Evolutionary conservation across 2,113 vertebrate species (phyloP).

Genomic region (Chrysochloris asiatica): DNA sequence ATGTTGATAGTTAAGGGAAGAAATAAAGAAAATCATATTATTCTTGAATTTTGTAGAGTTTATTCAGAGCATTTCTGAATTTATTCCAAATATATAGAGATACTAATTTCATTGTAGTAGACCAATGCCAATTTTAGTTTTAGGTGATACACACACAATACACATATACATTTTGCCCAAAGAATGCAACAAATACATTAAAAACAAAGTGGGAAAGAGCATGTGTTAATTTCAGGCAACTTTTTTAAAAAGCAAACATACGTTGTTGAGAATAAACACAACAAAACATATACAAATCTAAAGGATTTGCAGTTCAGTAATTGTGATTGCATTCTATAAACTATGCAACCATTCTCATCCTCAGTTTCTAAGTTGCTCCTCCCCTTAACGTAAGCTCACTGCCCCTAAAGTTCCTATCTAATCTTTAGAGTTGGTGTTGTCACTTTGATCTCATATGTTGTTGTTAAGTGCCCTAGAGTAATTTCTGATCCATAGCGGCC

Average conservation of each 20-base stretch:
- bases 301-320: too few species aligned
- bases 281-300: too few species aligned
- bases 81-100: conserved; percentile 14
- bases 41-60: conserved; percentile 24
- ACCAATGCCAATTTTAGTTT: not conserved
- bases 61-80: not conserved
- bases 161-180: not conserved
- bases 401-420: not conserved
- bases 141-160: not conserved
- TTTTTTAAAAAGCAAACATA: too few species aligned
- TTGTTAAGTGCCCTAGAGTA: too few species aligned
- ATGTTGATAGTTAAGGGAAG: not conserved
- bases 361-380: not conserved
- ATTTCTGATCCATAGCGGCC: too few species aligned
- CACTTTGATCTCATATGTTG: not conserved
- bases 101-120: conserved; percentile 11
- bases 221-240: not conserved
- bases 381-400: not conserved
- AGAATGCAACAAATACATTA: not conserved
- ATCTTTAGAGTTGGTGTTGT: not conserved
- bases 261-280: not conserved
- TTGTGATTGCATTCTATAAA: not conserved
- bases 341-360: not conserved
- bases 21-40: not conserved
- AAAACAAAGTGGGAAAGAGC: not conserved